phyloP scores from a whole-genome alignment of 2,888 invertebrate species.

The Pheosia tremula region DNA sequence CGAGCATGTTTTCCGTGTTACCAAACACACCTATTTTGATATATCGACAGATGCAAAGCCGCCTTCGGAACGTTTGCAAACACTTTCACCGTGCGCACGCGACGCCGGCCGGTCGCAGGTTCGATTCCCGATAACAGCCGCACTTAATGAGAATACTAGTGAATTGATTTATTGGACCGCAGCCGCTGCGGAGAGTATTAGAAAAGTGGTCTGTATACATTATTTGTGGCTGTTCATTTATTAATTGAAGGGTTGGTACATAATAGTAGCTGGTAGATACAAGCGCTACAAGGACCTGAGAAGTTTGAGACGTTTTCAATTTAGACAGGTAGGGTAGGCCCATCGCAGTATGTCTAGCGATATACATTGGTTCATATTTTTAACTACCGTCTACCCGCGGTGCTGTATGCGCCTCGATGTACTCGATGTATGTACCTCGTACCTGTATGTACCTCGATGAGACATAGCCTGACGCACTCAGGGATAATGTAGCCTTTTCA shows the following conservation, averaged over 20 bases:
- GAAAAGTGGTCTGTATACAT: slow-evolving; percentile 28
- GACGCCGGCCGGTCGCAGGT: slow-evolving; percentile 68
- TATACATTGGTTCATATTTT: no score
- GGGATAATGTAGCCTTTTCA: no score
- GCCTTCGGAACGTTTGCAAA: slow-evolving; percentile 51
- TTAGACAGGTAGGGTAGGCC: no score
- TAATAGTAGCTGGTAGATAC: no score
- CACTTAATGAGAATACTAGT: slow-evolving; percentile 75
- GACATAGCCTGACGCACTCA: no score
- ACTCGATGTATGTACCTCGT: no score
- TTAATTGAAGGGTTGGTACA: not conserved
- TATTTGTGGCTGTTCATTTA: slow-evolving; percentile 13
- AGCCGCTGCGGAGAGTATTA: slow-evolving; percentile 35
- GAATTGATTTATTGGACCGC: slow-evolving; percentile 72
- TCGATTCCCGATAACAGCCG: slow-evolving; percentile 76
- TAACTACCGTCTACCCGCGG: no score
- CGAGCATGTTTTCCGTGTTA: not conserved
- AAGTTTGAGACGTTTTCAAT: no score
- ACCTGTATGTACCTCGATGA: no score
- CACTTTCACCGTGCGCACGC: slow-evolving; percentile 76
- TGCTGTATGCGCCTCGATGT: no score
- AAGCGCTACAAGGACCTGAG: no score
- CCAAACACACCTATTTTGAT: slow-evolving; percentile 26
- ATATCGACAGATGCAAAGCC: slow-evolving; percentile 29
- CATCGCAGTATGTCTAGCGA: no score